phyloP scores from a whole-genome alignment of 2,888 invertebrate genomes.

The Poecilobothrus nobilitatus region DNA sequence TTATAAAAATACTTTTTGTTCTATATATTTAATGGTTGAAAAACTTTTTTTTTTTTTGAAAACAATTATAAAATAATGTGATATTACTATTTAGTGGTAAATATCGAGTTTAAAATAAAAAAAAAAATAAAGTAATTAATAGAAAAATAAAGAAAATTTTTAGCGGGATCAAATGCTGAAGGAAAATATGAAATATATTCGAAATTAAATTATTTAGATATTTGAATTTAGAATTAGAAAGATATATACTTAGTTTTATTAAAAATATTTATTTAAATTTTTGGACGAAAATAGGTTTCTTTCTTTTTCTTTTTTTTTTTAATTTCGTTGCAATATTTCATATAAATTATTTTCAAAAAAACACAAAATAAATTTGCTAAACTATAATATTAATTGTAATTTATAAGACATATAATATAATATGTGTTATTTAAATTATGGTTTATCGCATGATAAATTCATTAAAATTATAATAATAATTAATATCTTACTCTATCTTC shows the following conservation, averaged over 20 bases:
- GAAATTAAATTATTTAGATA: neutral
- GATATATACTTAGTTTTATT: neutral
- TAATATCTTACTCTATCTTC: too few relatives aligned
- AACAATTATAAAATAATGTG: neutral
- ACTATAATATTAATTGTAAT: too few relatives aligned
- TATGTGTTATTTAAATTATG: too few relatives aligned
- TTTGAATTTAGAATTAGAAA: neutral
- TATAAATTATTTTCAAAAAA: too few relatives aligned
- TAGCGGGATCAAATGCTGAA: neutral
- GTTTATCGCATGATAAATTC: too few relatives aligned
- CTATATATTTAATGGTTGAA: neutral
- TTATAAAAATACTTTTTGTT: neutral
- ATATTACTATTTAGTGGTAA: constrained; percentile 1
- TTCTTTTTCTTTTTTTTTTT: too few relatives aligned
- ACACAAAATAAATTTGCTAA: too few relatives aligned
- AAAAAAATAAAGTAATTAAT: neutral
- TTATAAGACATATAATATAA: too few relatives aligned
- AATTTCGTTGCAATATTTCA: too few relatives aligned
- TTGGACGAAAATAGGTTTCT: neutral
- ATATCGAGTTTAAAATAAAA: neutral
- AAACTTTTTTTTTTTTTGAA: neutral
- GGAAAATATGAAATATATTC: neutral
- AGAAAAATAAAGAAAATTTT: too few relatives aligned
- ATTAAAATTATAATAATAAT: too few relatives aligned
- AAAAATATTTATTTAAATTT: neutral